phyloP scores from a whole-genome alignment of 1,140 invertebrate species.

The Acyrthosiphon pisum region DNA sequence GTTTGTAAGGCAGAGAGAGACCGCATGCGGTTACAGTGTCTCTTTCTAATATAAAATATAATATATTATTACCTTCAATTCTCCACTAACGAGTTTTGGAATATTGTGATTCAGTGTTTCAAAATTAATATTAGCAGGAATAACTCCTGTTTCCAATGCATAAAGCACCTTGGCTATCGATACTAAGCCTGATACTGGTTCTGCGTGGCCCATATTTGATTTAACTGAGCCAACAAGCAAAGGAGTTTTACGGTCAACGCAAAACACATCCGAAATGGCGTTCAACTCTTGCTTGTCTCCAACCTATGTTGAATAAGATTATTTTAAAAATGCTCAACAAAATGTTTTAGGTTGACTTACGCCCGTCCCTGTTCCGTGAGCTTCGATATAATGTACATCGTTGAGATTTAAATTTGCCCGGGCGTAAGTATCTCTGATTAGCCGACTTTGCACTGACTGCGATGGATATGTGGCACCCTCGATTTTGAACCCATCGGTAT shows the following conservation, averaged over 20 bases:
- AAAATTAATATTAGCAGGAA: slow-evolving; percentile 62
- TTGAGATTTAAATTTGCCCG: slow-evolving; percentile 68
- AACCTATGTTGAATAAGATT: slow-evolving; percentile 63
- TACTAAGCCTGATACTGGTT: slow-evolving; percentile 72
- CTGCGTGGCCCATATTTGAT: slow-evolving; percentile 79
- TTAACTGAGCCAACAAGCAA: slow-evolving; percentile 78
- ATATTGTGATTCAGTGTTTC: slow-evolving; percentile 65
- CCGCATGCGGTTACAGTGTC: too few relatives aligned
- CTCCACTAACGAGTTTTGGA: slow-evolving; percentile 67
- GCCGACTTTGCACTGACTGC: slow-evolving; percentile 11
- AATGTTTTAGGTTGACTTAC: slow-evolving; percentile 60
- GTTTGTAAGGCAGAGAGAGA: too few relatives aligned
- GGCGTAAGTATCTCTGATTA: slow-evolving; percentile 55
- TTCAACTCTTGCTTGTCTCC: slow-evolving; percentile 74
- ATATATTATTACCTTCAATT: slow-evolving; percentile 59
- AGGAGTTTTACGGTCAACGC: slow-evolving; percentile 66
- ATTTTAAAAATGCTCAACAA: neutral
- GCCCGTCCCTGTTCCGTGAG: slow-evolving; percentile 63
- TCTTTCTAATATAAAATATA: neutral
- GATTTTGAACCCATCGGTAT: slow-evolving; percentile 71
- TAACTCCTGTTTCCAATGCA: slow-evolving; percentile 59
- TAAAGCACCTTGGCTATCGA: slow-evolving; percentile 67
- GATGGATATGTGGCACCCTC: slow-evolving; percentile 57
- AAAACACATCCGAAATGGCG: slow-evolving; percentile 71
- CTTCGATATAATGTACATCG: slow-evolving; percentile 61